Evolutionary conservation across 2,797 vertebrate genomes (phyloP).

Genomic region (Leucoraja ocellata): DNA sequence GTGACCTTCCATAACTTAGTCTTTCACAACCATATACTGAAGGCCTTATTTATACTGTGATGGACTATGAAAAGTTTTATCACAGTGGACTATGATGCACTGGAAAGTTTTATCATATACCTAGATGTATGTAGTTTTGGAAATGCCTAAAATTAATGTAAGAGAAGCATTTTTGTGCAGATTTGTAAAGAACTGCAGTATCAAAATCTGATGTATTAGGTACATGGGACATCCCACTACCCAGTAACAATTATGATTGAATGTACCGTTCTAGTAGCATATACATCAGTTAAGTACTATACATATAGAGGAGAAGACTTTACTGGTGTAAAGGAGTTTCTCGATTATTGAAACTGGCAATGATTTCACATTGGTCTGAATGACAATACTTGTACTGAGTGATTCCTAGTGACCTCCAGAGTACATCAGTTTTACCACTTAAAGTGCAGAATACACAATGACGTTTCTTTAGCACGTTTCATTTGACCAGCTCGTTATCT

Average conservation of each 20-base stretch:
- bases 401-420: background rate
- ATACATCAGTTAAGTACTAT: slow-evolving; percentile 11
- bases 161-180: background rate
- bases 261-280: background rate
- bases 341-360: background rate
- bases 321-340: background rate
- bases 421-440: background rate
- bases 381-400: slow-evolving; percentile 17
- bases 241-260: background rate
- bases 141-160: background rate
- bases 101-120: too few species aligned
- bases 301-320: slow-evolving; percentile 17
- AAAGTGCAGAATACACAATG: slow-evolving; percentile 15
- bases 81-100: background rate
- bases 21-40: background rate
- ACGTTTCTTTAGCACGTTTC: slow-evolving; percentile 40
- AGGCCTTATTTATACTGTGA: background rate
- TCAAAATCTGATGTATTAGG: slow-evolving; percentile 8
- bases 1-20: background rate
- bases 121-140: background rate
- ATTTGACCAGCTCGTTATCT: slow-evolving; percentile 75
- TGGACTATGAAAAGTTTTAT: background rate
- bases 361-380: slow-evolving; percentile 31
- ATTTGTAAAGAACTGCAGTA: background rate
- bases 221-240: background rate